A percentile compares a stretch with the other conserved stretches of the same genome.
phyloP scores from a whole-genome alignment of 1,140 invertebrate genomes.

The Heliothis virescens region DNA sequence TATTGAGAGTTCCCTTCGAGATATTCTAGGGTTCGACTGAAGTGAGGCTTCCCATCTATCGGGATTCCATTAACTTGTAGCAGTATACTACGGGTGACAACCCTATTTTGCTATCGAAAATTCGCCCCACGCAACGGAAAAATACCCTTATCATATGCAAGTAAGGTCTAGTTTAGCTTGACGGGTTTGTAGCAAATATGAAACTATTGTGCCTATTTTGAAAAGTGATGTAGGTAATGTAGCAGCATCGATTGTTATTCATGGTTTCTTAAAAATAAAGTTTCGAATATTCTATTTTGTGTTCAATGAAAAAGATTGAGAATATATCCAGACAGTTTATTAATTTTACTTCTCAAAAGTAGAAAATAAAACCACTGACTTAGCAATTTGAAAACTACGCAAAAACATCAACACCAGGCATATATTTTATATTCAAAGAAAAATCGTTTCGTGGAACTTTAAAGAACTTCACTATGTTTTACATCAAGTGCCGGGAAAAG shows the following conservation, averaged over 20 bases:
- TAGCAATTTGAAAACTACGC: too few species aligned
- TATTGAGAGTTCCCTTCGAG: conserved; percentile 49
- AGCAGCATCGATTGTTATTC: background rate
- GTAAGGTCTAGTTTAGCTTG: background rate
- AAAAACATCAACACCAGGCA: too few species aligned
- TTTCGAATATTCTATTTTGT: too few species aligned
- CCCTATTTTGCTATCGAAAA: conserved; percentile 2
- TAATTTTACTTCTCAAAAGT: too few species aligned
- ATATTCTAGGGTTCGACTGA: conserved; percentile 51
- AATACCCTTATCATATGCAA: background rate
- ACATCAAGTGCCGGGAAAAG: conserved; percentile 41
- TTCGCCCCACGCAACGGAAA: background rate
- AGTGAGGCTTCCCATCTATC: conserved; percentile 56
- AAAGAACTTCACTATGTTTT: conserved; percentile 9
- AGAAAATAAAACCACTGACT: too few species aligned
- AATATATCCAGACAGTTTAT: too few species aligned
- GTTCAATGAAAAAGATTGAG: too few species aligned
- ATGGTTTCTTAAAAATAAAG: too few species aligned
- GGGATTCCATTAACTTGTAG: conserved; percentile 48
- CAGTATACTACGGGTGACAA: conserved; percentile 34
- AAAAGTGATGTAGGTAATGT: background rate
- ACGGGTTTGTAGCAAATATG: background rate
- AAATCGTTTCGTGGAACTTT: too few species aligned
- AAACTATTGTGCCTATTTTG: conserved; percentile 3
- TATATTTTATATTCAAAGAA: background rate